Percentiles rank a stretch among this genome's conserved stretches.
Conservation (phyloP, 2,797 vertebrate genomes). For the Poeciliopsis presidionis region DNA sequence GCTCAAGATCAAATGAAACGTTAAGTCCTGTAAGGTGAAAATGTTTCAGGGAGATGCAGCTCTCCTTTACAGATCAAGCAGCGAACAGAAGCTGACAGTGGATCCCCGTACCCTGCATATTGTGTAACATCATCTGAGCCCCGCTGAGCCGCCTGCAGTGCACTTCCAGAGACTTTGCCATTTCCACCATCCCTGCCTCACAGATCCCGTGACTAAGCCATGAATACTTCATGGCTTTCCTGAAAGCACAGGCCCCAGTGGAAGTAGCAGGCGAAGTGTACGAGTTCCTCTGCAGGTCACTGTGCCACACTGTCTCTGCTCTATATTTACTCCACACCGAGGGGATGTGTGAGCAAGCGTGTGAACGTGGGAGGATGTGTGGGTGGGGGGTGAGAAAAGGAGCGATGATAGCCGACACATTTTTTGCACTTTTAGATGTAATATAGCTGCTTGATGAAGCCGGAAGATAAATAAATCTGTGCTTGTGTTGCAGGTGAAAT, state of each 20-base stretch:
- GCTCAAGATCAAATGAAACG: constrained; percentile 7
- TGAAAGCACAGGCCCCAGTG: constrained; percentile 70
- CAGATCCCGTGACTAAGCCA: constrained; percentile 57
- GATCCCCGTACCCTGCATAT: constrained; percentile 8
- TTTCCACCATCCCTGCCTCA: constrained; percentile 34
- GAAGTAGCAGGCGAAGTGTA: constrained; percentile 66
- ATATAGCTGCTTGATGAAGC: constrained; percentile 42
- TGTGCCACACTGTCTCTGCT: constrained; percentile 68
- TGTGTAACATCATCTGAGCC: constrained; percentile 41
- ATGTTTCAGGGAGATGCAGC: constrained; percentile 17
- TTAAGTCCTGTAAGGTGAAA: constrained; percentile 24
- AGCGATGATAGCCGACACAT: constrained; percentile 29
- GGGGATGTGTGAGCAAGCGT: constrained; percentile 12
- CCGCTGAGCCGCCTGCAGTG: constrained; percentile 43
- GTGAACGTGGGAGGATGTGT: constrained; percentile 3
- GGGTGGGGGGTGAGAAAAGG: constrained; percentile 2
- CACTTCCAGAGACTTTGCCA: constrained; percentile 31
- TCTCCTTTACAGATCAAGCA: constrained; percentile 38
- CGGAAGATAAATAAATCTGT: constrained; percentile 14
- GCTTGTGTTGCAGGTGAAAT: constrained; percentile 35
- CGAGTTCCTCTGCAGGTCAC: constrained; percentile 72
- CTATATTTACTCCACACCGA: constrained; percentile 59
- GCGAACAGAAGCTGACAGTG: constrained; percentile 11
- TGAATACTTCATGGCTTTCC: constrained; percentile 77
- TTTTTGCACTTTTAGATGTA: constrained; percentile 21